phyloP scores from a whole-genome alignment of 2,113 vertebrate species.

The Oncorhynchus nerka region DNA sequence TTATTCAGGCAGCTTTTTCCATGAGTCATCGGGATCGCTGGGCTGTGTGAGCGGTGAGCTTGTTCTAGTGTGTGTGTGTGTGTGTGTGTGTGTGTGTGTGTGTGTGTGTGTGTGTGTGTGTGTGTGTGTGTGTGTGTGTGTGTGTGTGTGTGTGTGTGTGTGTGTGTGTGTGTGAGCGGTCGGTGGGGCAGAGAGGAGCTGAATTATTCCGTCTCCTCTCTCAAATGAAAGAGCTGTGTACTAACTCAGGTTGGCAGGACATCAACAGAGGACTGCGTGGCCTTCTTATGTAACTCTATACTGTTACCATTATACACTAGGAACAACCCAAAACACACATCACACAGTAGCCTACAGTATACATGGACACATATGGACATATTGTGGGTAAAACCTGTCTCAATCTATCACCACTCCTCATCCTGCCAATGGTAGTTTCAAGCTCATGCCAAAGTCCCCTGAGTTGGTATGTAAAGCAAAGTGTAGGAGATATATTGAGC shows the following conservation, averaged over 20 bases:
- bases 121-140: too few relatives aligned
- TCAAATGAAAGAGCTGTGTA: neutral
- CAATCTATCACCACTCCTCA: too few relatives aligned
- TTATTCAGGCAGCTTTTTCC: conserved; percentile 40
- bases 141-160: neutral
- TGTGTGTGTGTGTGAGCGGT: neutral
- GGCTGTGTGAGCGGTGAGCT: neutral
- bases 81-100: neutral
- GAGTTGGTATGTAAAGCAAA: too few relatives aligned
- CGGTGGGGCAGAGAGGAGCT: neutral
- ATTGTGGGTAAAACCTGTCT: too few relatives aligned
- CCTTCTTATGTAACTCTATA: neutral
- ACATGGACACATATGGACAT: neutral
- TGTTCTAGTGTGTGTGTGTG: neutral
- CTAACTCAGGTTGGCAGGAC: neutral
- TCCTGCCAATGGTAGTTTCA: too few relatives aligned
- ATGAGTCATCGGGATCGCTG: conserved; percentile 19
- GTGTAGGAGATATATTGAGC: too few relatives aligned
- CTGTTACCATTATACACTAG: neutral
- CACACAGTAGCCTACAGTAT: neutral
- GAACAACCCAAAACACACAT: neutral
- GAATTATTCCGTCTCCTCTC: neutral
- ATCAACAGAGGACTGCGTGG: neutral
- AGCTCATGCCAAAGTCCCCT: too few relatives aligned
- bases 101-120: neutral